Conservation (phyloP, 2,888 invertebrate genomes). For the Steinernema scapterisci region DNA sequence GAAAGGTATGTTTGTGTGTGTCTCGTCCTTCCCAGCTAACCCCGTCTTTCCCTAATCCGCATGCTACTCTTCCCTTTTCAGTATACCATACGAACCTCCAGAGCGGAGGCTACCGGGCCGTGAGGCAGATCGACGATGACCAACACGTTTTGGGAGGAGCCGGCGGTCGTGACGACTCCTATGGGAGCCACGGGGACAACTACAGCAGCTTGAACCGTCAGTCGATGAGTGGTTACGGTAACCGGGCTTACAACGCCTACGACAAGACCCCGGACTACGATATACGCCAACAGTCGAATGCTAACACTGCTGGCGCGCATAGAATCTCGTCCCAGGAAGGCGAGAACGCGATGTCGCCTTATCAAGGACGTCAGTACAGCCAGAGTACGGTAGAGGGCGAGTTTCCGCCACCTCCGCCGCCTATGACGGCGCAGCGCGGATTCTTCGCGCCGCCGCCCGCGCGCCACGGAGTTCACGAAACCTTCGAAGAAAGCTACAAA, state of each 20-base stretch:
- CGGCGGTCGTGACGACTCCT: slow-evolving; percentile 50
- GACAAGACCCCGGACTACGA: slow-evolving; percentile 26
- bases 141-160: slow-evolving; percentile 43
- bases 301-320: slow-evolving; percentile 35
- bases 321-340: slow-evolving; percentile 36
- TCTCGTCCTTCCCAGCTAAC: not conserved
- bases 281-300: not conserved
- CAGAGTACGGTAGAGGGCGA: slow-evolving; percentile 30
- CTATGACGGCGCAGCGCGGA: slow-evolving; percentile 25
- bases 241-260: slow-evolving; percentile 47
- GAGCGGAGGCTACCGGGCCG: slow-evolving; percentile 43
- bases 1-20: slow-evolving; percentile 50
- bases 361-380: slow-evolving; percentile 16
- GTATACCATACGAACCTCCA: slow-evolving; percentile 39
- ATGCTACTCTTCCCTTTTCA: slow-evolving; percentile 32
- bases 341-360: not conserved
- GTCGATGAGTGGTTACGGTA: slow-evolving; percentile 46
- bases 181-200: slow-evolving; percentile 39
- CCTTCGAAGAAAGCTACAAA: slow-evolving; percentile 63
- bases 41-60: slow-evolving; percentile 19
- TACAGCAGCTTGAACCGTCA: slow-evolving; percentile 31
- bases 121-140: slow-evolving; percentile 45
- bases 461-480: slow-evolving; percentile 59
- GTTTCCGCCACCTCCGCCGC: slow-evolving; percentile 7
- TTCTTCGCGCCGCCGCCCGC: slow-evolving; percentile 33